These are phyloP conservation scores for Melanerpes aurifrons DNA, from an alignment of 2,113 vertebrate genomes.

Conservation along the genomic window DNA sequence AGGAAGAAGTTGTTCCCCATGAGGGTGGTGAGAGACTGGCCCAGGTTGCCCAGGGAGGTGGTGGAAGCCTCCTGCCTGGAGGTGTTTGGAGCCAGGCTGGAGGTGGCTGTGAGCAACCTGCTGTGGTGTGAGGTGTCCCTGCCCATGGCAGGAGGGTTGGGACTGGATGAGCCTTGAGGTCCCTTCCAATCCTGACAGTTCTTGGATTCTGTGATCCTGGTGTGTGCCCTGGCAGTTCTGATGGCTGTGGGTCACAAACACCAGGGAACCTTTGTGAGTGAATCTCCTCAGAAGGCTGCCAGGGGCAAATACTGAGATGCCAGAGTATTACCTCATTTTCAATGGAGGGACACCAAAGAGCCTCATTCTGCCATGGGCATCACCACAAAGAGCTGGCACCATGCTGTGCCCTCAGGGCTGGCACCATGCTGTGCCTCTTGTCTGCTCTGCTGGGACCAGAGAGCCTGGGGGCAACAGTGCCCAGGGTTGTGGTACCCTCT, in stretches of 20 bases:
- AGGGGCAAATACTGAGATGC: not conserved
- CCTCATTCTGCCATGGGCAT: not conserved
- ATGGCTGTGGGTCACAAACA: constrained; percentile 18
- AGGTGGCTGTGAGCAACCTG: no score
- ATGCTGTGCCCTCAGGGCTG: no score
- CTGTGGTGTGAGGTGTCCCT: no score
- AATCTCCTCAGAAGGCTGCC: not conserved
- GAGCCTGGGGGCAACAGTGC: not conserved
- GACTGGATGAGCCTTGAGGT: no score
- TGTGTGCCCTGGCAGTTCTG: not conserved
- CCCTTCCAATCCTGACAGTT: no score
- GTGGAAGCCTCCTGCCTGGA: no score
- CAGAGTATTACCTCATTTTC: not conserved
- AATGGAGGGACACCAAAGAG: not conserved
- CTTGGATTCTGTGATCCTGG: not conserved
- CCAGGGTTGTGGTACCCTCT: not conserved
- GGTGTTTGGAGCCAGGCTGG: no score
- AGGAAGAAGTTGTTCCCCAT: no score
- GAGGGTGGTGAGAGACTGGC: no score
- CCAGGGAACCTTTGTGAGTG: not conserved
- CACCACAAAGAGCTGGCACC: no score
- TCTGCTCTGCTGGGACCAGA: not conserved
- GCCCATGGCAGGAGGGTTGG: no score
- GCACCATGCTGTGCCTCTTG: not conserved
- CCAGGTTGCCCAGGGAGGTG: no score